Evolutionary conservation across 2,113 vertebrate species (phyloP).

Genomic region (Stigmatopora nigra): DNA sequence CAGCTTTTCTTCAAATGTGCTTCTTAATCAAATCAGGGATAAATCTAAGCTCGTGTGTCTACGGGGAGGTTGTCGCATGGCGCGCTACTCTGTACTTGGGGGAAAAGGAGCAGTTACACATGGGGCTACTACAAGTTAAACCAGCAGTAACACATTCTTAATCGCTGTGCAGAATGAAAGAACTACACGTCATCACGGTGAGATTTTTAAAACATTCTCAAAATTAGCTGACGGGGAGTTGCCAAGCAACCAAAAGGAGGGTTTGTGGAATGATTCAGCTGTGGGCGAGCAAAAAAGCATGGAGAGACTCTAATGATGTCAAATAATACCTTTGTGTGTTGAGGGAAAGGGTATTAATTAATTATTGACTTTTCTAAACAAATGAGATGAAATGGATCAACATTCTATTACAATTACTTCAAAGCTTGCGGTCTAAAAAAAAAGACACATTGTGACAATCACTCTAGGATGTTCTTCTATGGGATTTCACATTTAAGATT

Average conservation of each 20-base stretch:
- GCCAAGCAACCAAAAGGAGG: conserved; percentile 51
- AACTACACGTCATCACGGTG: conserved; percentile 9
- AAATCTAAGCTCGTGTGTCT: conserved; percentile 48
- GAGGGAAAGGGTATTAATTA: not conserved
- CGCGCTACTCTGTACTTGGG: conserved; percentile 5
- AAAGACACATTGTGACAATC: not conserved
- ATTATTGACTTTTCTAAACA: not conserved
- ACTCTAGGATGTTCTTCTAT: not conserved
- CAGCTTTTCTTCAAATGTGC: conserved; percentile 67
- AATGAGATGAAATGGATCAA: not conserved
- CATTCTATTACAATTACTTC: not conserved
- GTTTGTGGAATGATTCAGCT: conserved; percentile 28
- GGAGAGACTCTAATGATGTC: not conserved
- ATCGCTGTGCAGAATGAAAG: conserved; percentile 18
- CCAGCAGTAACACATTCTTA: conserved; percentile 12
- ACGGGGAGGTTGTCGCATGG: conserved; percentile 21
- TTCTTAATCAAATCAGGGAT: conserved; percentile 70
- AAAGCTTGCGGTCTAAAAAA: not conserved
- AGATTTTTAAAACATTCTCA: conserved; percentile 32
- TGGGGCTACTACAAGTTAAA: conserved; percentile 18
- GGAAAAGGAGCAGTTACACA: conserved; percentile 8
- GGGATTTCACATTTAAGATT: not conserved
- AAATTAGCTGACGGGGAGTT: conserved; percentile 39
- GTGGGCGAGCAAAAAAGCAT: conserved; percentile 25
- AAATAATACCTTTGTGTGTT: not conserved